Evolutionary conservation across 2,888 invertebrate species (phyloP).

Genomic region (Pollenia labialis): DNA sequence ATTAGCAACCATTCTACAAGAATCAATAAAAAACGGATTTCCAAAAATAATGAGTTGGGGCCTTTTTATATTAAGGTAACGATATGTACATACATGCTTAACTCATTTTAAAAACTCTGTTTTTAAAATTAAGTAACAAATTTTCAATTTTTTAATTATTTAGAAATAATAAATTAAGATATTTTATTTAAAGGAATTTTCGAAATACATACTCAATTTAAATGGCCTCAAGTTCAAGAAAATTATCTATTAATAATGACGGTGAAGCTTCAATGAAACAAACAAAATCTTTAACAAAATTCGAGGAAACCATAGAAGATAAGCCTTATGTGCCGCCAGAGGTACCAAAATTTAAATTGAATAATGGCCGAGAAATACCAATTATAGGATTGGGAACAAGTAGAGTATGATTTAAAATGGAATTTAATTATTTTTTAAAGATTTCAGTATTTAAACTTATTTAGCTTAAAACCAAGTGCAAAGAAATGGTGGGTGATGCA

Average conservation of each 20-base stretch:
- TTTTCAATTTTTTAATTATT: not conserved
- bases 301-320: not conserved
- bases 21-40: too few relatives aligned
- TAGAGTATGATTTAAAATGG: constrained; percentile 85
- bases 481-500: constrained; percentile 88
- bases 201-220: not conserved
- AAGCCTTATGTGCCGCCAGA: not conserved
- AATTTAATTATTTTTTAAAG: too few relatives aligned
- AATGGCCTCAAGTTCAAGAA: constrained; percentile 35
- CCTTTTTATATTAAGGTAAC: too few relatives aligned
- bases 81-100: too few relatives aligned
- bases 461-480: constrained; percentile 13
- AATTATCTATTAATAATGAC: not conserved
- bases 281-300: constrained; percentile 5
- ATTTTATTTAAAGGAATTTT: too few relatives aligned
- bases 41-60: too few relatives aligned
- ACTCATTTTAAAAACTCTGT: too few relatives aligned
- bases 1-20: too few relatives aligned
- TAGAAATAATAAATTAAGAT: too few relatives aligned
- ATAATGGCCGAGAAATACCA: constrained; percentile 87
- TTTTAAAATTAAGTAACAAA: not conserved
- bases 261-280: not conserved
- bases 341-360: constrained; percentile 79
- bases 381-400: constrained; percentile 90
- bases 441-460: not conserved